Base-by-base conservation (phyloP, 2,113 vertebrate genomes). In the Sorex fumeus region DNA sequence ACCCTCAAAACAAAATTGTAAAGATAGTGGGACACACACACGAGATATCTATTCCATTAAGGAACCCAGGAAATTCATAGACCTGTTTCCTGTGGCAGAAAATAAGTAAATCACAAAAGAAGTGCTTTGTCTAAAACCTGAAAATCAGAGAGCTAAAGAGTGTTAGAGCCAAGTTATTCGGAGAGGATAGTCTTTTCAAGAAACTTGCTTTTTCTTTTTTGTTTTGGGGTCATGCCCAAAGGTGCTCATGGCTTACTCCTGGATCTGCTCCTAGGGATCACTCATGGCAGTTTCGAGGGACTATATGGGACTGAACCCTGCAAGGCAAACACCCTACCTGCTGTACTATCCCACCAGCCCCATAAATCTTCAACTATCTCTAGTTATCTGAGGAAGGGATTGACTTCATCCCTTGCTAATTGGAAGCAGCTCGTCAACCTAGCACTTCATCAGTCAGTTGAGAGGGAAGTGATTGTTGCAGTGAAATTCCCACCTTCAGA, bases 101-200 rank as follows among this genome's bases (percentile, higher is more conserved):
- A 75, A 78, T 78, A 45, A 75, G 45, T 32, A 60, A 81, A 74
- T 43, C 36, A 21, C 16, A 50, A 88, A 62, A 12, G 21, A 9
- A 27, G 84, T 18, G 28, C 40, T 43, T 89, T 71, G 16, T 64
- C 57, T 83, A 77, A 88, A 93, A 82, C 19, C 50, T 83, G 71
- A 78, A 66, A 90, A 66, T 40, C 15, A 36, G 64, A n/a, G 43
- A 28, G n/a, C n/a, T n/a, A n/a, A n/a, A n/a, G 8, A 15, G 36
- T 77, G 57, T 91, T 90, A 90, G 15, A 66, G 34, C 15, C 34
- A 72, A 60, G 66, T 91, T 87, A 72, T 47, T 47, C 69, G 11
- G 62, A 77, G 13, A 2, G 4, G 19, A 9, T 23, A 8, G 1
- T 23, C 3, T 45, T 71, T 85, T 88, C 18, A 86, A 93, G 70